Conservation (phyloP, 1,140 invertebrate species). For the Laupala kohalensis region DNA sequence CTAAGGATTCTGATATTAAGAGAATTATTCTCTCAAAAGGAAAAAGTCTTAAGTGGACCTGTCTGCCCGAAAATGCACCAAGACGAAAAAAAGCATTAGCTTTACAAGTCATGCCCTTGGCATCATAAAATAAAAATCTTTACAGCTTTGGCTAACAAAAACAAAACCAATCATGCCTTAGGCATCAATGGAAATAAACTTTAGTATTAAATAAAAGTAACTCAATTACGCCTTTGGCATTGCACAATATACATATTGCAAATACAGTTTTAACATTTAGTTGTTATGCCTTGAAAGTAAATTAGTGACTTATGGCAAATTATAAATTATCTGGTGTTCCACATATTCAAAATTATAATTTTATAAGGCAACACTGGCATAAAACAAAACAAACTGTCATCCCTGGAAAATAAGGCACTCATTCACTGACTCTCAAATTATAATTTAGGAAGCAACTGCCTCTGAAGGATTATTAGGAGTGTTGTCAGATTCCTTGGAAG, state of each 20-base stretch:
- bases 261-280: background rate
- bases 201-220: background rate
- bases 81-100: background rate
- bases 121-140: background rate
- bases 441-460: constrained; percentile 7
- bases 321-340: background rate
- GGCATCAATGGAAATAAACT: background rate
- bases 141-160: background rate
- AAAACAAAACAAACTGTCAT: constrained; percentile 4
- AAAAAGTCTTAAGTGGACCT: background rate
- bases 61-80: background rate
- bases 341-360: background rate
- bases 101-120: background rate
- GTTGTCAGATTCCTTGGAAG: background rate
- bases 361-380: constrained; percentile 11
- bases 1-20: background rate
- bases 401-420: constrained; percentile 1
- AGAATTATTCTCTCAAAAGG: background rate
- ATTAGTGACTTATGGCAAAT: background rate
- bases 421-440: background rate
- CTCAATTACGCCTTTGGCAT: background rate
- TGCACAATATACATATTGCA: background rate
- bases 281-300: background rate
- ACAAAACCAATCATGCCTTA: background rate
- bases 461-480: background rate